phyloP scores from a whole-genome alignment of 64 coral and sea anemone genomes.

The Pachyseris speciosa region DNA sequence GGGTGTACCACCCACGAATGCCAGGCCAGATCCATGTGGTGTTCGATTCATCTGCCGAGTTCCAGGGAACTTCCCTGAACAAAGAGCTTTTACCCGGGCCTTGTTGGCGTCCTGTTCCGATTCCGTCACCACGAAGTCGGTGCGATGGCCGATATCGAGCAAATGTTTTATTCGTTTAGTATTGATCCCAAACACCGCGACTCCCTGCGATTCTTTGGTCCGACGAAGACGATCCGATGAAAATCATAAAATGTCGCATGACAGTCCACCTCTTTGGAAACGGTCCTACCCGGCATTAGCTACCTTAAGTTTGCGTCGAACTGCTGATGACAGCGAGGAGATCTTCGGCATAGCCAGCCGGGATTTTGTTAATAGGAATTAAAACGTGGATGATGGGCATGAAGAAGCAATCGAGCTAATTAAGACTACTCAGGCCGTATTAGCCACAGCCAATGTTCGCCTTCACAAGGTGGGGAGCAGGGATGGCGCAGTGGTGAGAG shows the following conservation, averaged over 20 bases:
- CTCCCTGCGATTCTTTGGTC: slow-evolving; percentile 40
- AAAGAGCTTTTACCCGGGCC: slow-evolving; percentile 8
- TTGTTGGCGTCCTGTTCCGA: neutral
- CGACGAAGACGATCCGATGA: neutral
- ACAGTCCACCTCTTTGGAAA: slow-evolving; percentile 40
- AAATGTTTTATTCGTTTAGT: slow-evolving; percentile 56
- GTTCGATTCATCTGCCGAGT: slow-evolving; percentile 44
- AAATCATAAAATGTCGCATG: neutral
- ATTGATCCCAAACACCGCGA: neutral
- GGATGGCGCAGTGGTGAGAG: too few relatives aligned
- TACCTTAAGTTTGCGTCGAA: slow-evolving; percentile 1
- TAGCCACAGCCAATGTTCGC: slow-evolving; percentile 30
- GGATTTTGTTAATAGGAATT: slow-evolving; percentile 5
- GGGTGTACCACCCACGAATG: slow-evolving; percentile 24
- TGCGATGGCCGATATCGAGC: slow-evolving; percentile 42
- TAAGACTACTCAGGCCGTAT: neutral
- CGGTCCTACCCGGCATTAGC: slow-evolving; percentile 31
- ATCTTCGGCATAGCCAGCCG: neutral
- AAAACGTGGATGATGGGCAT: slow-evolving; percentile 7
- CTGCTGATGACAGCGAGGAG: slow-evolving; percentile 42
- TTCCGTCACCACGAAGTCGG: neutral
- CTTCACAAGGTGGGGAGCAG: too few relatives aligned
- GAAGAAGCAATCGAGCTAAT: neutral
- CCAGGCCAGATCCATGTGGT: slow-evolving; percentile 5
- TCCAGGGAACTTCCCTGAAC: slow-evolving; percentile 25